Percentiles rank a stretch among this genome's conserved stretches.
phyloP scores from a whole-genome alignment of 2,113 vertebrate genomes.

The Micromys minutus region DNA sequence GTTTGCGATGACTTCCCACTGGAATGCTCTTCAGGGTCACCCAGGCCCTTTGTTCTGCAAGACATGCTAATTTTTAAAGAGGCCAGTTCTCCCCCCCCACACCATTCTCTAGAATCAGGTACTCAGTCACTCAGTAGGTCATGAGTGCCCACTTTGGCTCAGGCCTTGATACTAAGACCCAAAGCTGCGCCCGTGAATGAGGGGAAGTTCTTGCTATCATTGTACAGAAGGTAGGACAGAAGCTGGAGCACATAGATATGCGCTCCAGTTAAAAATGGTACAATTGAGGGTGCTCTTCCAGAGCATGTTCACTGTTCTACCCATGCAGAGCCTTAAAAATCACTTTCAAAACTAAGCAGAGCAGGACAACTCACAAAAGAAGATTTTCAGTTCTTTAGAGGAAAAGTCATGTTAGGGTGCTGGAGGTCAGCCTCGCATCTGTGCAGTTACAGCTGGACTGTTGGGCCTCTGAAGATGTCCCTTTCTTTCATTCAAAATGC shows the following conservation, averaged over 20 bases:
- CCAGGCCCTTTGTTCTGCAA: background rate
- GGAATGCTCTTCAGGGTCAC: background rate
- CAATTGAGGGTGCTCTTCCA: background rate
- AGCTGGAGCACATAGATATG: background rate
- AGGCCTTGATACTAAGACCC: background rate
- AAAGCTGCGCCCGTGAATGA: background rate
- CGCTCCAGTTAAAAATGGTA: background rate
- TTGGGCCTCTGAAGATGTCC: background rate
- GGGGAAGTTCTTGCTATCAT: background rate
- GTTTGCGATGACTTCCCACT: background rate
- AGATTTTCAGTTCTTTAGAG: background rate
- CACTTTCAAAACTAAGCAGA: background rate
- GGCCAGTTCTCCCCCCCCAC: background rate
- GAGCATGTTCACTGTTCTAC: background rate
- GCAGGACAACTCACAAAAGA: background rate
- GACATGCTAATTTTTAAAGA: slow-evolving; percentile 47
- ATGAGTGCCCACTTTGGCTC: background rate
- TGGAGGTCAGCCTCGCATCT: background rate
- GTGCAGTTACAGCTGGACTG: background rate
- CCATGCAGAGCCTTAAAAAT: background rate
- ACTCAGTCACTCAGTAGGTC: background rate
- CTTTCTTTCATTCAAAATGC: background rate
- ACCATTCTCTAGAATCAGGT: background rate
- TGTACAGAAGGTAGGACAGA: background rate
- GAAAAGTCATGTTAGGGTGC: background rate